A percentile compares a stretch with the other conserved stretches of the same genome.
phyloP scores from a whole-genome alignment of 2,888 invertebrate genomes.

The Ectemnius cavifrons region DNA sequence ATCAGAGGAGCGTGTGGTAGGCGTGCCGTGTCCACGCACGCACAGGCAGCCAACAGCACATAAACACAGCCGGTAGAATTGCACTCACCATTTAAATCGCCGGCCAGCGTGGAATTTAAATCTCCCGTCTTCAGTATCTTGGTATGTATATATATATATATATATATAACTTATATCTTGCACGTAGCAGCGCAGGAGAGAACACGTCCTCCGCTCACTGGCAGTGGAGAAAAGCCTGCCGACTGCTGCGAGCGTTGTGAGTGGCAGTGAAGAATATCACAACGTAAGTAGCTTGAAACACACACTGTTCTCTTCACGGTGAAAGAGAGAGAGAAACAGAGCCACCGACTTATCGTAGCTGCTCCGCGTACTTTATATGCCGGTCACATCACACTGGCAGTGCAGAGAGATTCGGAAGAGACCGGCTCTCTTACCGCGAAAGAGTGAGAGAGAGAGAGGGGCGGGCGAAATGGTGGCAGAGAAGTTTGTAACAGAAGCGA shows the following conservation, averaged over 20 bases:
- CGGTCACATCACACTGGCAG: constrained; percentile 35
- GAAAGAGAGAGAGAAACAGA: constrained; percentile 5
- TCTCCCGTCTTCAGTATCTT: constrained; percentile 56
- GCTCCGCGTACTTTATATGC: background rate
- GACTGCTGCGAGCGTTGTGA: no score
- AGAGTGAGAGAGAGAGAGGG: no score
- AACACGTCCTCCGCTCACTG: no score
- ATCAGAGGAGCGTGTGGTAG: background rate
- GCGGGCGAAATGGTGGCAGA: no score
- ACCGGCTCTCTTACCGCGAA: background rate
- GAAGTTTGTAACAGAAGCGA: no score
- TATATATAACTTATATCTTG: constrained; percentile 32
- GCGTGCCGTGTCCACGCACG: constrained; percentile 14
- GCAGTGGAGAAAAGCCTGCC: no score
- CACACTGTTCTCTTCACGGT: no score
- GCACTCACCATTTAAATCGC: constrained; percentile 74
- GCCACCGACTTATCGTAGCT: constrained; percentile 9
- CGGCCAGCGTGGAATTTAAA: constrained; percentile 69
- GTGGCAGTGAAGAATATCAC: no score
- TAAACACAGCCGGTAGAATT: constrained; percentile 12
- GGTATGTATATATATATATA: constrained; percentile 11
- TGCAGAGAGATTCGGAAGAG: constrained; percentile 27
- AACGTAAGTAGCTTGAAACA: no score
- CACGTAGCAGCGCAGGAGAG: no score
- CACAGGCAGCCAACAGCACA: constrained; percentile 9